Base-by-base conservation (phyloP, 2,888 invertebrate species). In the Diploptera punctata region DNA sequence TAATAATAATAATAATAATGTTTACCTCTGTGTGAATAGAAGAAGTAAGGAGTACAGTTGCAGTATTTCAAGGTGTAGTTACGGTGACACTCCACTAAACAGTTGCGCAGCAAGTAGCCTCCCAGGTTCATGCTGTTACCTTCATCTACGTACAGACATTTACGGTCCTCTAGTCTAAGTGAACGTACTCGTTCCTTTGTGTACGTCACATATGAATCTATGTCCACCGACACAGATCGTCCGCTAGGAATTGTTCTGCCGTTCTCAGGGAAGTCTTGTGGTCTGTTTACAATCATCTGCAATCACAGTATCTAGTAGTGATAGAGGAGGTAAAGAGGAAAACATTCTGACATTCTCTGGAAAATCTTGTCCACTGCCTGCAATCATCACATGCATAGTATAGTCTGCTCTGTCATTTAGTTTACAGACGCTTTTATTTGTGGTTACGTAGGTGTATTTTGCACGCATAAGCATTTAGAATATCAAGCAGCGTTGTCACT, bases 21-120 rank as follows among this genome's bases (percentile, higher is more conserved):
- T 18, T 33, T 13, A 62, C 62, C 62, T n/a, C 1, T 10, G 18
- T 33, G 18, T 0, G 62, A 43, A 33, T 33, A 62, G 19, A 62
- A 62, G 62, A 62, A 62, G 62, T 62, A 62, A 10, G 62, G 62
- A 21, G 31, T 31, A 24, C 62, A 62, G 38, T 62, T 62, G 38
- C 62, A 62, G 38, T 62, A 62, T 38, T 43, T 16, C 5, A 62
- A 10, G 9, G 62, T 62, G 38, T 62, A 38, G 18, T 2, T 38
- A 18, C 21, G 62, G 16, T 62, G 62, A n/a, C 62, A 62, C 19
- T 62, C 16, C 3, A 4, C 18, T 10, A 62, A 10, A n/a, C 62
- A 62, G 38, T 62, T 62, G 19, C 38, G 43, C 3, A 21, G 29
- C 9, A 62, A 5, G 38, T 62, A 62, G 38, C 62, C 62, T 18